These are phyloP conservation scores for Cinclus mexicanus DNA, from an alignment of 2,113 vertebrate species.

Conservation along the genomic window DNA sequence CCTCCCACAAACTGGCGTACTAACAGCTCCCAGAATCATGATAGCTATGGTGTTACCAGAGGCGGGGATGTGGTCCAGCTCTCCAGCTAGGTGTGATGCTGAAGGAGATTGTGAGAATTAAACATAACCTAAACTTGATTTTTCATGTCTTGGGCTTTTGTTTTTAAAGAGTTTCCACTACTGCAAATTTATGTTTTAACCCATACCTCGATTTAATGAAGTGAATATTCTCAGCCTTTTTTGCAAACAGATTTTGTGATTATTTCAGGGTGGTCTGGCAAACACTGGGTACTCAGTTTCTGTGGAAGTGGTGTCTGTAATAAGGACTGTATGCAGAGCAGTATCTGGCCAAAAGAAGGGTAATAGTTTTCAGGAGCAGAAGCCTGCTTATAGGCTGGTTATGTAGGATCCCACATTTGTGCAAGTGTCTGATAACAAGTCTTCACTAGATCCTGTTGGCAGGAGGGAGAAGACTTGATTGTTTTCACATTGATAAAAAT, in stretches of 20 bases:
- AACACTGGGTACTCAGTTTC: neutral
- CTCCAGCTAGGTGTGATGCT: neutral
- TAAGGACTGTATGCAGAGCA: neutral
- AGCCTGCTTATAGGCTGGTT: neutral
- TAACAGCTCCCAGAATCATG: neutral
- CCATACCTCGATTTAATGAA: neutral
- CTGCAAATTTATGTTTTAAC: neutral
- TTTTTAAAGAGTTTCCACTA: neutral
- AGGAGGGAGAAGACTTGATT: neutral
- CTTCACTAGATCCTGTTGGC: neutral
- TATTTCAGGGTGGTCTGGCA: conserved; percentile 10
- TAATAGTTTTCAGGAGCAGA: neutral
- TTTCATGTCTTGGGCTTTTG: neutral
- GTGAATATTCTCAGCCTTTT: neutral
- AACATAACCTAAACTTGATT: neutral
- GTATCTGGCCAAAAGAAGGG: neutral
- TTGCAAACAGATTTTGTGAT: neutral
- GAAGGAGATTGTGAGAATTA: neutral
- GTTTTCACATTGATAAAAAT: neutral
- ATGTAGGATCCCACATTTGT: neutral
- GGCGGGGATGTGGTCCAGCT: neutral
- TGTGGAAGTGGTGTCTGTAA: neutral
- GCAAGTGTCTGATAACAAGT: neutral
- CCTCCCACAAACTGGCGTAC: neutral
- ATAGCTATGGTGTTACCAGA: neutral